A percentile compares a stretch with the other conserved stretches of the same genome.
phyloP scores from a whole-genome alignment of 1,140 invertebrate species.

The Platyura marginata region DNA sequence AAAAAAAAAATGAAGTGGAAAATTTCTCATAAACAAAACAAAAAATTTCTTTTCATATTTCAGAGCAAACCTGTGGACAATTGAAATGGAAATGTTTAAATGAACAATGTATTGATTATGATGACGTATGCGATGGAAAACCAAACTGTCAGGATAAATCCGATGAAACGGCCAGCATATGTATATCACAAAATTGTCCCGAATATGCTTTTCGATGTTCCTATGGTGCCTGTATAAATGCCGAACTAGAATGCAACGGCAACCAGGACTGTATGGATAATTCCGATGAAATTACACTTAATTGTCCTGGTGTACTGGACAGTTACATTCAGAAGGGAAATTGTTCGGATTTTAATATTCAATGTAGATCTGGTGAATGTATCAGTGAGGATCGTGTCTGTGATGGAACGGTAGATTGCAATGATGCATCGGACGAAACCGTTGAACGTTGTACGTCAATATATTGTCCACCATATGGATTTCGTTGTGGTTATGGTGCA shows the following conservation, averaged over 20 bases:
- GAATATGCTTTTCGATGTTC: neutral
- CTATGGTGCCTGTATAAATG: neutral
- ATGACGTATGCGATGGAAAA: no score
- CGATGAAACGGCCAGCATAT: neutral
- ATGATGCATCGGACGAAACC: constrained; percentile 38
- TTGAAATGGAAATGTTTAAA: no score
- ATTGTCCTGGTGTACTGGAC: no score
- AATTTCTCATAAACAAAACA: no score
- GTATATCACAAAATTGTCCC: neutral
- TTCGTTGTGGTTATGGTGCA: constrained; percentile 37
- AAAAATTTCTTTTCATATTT: no score
- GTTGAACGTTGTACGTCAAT: constrained; percentile 22
- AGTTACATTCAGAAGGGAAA: no score
- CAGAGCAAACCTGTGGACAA: no score
- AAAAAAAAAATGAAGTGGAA: no score
- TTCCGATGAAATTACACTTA: no score
- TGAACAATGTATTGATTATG: no score
- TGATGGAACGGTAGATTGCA: constrained; percentile 33
- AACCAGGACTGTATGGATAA: constrained; percentile 39
- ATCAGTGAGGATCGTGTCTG: constrained; percentile 21
- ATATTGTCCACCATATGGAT: constrained; percentile 26
- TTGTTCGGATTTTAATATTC: constrained; percentile 5
- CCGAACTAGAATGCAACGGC: neutral
- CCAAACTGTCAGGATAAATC: constrained; percentile 31
- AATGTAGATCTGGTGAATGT: neutral